Evolutionary conservation across 2,888 invertebrate genomes (phyloP).

Genomic region (Pachycephus smyrnensis): DNA sequence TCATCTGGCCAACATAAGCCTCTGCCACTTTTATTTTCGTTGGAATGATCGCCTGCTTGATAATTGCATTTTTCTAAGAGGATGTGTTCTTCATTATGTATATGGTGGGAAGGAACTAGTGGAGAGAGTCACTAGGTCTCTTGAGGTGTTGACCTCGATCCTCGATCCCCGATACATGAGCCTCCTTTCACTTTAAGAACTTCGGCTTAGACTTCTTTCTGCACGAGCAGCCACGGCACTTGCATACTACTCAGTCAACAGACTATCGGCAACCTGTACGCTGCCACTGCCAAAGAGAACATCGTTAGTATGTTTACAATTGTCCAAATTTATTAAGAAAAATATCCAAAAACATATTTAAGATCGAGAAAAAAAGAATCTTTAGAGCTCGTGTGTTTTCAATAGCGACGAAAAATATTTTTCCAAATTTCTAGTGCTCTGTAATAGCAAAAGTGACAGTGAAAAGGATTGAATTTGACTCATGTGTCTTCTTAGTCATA

Average conservation of each 20-base stretch:
- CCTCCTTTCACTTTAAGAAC: slow-evolving; percentile 64
- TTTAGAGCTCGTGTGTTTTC: too few relatives aligned
- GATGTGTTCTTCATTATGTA: slow-evolving; percentile 8
- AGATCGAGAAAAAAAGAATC: neutral
- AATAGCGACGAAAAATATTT: neutral
- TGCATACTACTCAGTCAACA: slow-evolving; percentile 1
- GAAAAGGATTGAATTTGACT: neutral
- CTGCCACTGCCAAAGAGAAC: neutral
- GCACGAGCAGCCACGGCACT: slow-evolving; percentile 33
- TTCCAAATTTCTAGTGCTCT: neutral
- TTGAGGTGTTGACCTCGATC: slow-evolving; percentile 56
- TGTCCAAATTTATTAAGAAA: neutral
- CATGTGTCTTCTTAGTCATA: neutral
- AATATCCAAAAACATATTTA: neutral
- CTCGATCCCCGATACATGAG: slow-evolving; percentile 43
- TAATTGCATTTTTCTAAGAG: neutral
- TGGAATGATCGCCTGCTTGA: neutral
- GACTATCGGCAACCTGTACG: neutral
- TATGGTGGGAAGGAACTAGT: slow-evolving; percentile 6
- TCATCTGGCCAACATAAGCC: slow-evolving; percentile 6
- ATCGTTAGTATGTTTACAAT: neutral
- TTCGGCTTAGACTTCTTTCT: slow-evolving; percentile 55
- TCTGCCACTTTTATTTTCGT: slow-evolving; percentile 46
- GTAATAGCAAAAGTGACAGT: neutral
- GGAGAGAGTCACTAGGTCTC: slow-evolving; percentile 36